Evolutionary conservation across 2,797 vertebrate genomes (phyloP).

Genomic region (Halcyon smyrnensis): DNA sequence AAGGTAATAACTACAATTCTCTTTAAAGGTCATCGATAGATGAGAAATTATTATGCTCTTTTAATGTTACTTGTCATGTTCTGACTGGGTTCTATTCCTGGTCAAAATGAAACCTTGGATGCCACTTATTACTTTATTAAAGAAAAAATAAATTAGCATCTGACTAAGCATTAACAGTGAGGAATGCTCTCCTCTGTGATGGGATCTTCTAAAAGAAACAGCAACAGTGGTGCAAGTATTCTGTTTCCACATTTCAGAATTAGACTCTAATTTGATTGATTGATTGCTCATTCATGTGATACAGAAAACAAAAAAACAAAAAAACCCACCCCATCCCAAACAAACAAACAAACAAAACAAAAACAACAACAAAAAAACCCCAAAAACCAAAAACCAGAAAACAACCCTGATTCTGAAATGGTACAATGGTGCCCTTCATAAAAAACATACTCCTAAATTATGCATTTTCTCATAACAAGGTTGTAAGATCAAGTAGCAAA

Average conservation of each 20-base stretch:
- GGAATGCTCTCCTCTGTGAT: not conserved
- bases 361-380: too few relatives aligned
- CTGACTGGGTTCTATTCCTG: constrained; percentile 62
- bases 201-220: constrained; percentile 2
- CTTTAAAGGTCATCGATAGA: constrained; percentile 85
- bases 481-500: not conserved
- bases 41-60: constrained; percentile 74
- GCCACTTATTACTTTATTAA: constrained; percentile 28
- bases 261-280: not conserved
- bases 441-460: not conserved
- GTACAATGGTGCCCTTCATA: not conserved
- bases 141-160: constrained; percentile 38
- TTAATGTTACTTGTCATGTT: constrained; percentile 79
- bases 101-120: constrained; percentile 37
- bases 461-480: not conserved
- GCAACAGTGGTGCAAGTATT: not conserved
- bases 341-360: too few relatives aligned
- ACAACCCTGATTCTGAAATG: not conserved
- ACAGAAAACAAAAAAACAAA: not conserved
- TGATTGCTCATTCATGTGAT: not conserved
- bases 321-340: too few relatives aligned
- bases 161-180: not conserved
- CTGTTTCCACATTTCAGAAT: not conserved
- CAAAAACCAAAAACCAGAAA: not conserved
- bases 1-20: constrained; percentile 83